Conservation (phyloP, 2,797 vertebrate species). For the Peromyscus aztecus region DNA sequence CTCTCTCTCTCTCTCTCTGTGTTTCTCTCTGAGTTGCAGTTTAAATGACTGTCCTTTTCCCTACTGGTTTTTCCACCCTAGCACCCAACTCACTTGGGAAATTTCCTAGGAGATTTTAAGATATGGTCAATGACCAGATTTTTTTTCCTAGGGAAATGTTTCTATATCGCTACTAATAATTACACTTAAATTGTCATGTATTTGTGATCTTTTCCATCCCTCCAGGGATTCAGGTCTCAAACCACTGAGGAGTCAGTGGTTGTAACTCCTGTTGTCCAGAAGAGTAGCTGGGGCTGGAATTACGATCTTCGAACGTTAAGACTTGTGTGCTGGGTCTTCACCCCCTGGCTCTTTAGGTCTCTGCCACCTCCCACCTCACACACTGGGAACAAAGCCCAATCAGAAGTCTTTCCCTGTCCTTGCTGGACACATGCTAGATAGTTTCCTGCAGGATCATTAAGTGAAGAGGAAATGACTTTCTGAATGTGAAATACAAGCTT, state of each 20-base stretch:
- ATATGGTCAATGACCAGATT: background rate
- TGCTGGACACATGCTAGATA: conserved; percentile 20
- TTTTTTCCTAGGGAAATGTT: background rate
- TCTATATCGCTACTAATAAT: background rate
- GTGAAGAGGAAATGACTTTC: conserved; percentile 49
- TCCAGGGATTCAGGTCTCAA: background rate
- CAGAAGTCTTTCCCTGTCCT: conserved; percentile 66
- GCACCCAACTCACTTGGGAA: background rate
- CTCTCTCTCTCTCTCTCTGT: too few species aligned
- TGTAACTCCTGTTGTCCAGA: conserved; percentile 21
- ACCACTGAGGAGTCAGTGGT: background rate
- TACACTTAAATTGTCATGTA: conserved; percentile 8
- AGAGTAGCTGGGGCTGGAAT: conserved; percentile 26
- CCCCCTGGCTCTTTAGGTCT: background rate
- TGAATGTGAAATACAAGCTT: conserved; percentile 28
- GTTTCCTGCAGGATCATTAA: conserved; percentile 66
- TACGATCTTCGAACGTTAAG: conserved; percentile 38
- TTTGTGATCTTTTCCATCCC: background rate
- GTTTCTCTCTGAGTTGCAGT: background rate
- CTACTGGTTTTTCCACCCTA: background rate
- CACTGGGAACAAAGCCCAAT: conserved; percentile 68
- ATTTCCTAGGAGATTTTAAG: conserved; percentile 35
- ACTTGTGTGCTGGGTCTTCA: background rate
- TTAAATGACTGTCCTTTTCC: conserved; percentile 28
- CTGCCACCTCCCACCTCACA: conserved; percentile 24